Conservation (phyloP, 2,888 invertebrate species). For the Chaetoderma sp. region DNA sequence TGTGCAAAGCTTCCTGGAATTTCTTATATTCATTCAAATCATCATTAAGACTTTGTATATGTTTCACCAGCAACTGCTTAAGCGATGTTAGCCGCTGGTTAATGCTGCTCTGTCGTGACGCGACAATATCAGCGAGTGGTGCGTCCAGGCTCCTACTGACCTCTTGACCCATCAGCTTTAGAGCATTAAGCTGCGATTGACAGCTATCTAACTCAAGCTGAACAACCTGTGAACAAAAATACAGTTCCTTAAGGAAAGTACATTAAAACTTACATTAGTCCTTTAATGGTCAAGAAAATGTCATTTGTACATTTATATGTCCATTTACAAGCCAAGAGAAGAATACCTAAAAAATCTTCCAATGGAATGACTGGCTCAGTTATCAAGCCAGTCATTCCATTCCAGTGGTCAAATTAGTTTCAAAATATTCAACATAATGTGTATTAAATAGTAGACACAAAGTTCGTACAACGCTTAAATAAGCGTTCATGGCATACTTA, state of each 20-base stretch:
- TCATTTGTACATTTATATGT: neutral
- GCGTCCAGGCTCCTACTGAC: conserved; percentile 59
- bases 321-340: too few species aligned
- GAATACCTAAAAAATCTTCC: neutral
- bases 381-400: too few species aligned
- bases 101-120: conserved; percentile 54
- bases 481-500: too few species aligned
- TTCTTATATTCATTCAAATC: conserved; percentile 48
- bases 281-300: neutral
- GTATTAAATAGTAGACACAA: too few species aligned
- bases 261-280: neutral
- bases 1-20: conserved; percentile 53
- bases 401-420: too few species aligned
- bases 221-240: conserved; percentile 49
- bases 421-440: too few species aligned
- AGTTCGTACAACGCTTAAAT: neutral
- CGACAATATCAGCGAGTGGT: conserved; percentile 53
- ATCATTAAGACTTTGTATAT: conserved; percentile 46
- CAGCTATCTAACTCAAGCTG: conserved; percentile 54
- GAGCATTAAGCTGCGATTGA: conserved; percentile 52
- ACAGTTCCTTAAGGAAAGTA: neutral
- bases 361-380: too few species aligned
- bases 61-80: conserved; percentile 52
- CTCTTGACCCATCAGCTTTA: conserved; percentile 71
- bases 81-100: conserved; percentile 55